Percentiles rank a stretch among this genome's conserved stretches.
phyloP scores from a whole-genome alignment of 2,797 vertebrate genomes.

The Anabacerthia variegaticeps region DNA sequence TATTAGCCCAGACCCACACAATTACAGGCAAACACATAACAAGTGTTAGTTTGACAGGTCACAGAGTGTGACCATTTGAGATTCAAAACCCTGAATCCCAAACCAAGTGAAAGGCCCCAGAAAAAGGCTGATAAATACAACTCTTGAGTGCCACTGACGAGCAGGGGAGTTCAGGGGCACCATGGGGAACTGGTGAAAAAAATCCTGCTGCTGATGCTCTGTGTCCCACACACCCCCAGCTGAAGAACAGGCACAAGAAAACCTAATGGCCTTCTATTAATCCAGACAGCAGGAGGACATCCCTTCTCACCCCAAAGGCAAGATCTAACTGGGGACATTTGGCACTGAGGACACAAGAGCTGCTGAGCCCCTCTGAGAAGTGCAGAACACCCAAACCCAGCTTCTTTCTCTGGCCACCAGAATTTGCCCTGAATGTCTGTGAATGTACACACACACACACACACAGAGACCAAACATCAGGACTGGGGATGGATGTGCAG shows the following conservation, averaged over 20 bases:
- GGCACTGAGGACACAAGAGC: neutral
- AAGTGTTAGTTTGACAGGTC: neutral
- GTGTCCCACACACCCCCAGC: neutral
- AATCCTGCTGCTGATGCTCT: neutral
- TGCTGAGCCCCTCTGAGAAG: neutral
- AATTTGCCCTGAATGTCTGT: neutral
- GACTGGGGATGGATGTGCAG: neutral
- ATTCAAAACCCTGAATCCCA: neutral
- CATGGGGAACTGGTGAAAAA: neutral
- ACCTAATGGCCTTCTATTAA: neutral
- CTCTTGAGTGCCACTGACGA: neutral
- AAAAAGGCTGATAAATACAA: neutral
- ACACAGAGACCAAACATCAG: neutral
- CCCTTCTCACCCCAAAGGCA: neutral
- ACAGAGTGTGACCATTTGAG: neutral
- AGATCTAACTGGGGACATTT: neutral
- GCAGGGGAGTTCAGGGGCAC: neutral
- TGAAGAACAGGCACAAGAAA: neutral
- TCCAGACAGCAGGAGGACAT: neutral
- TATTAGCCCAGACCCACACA: neutral
- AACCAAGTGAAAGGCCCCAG: neutral
- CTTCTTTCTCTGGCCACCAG: neutral
- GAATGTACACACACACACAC: fast-evolving
- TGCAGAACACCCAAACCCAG: neutral
- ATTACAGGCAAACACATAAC: neutral